Evolutionary conservation across 2,888 invertebrate genomes (phyloP), one percentile per base, ranked within the genome.

Genomic region (Dendrolimus pini): DNA sequence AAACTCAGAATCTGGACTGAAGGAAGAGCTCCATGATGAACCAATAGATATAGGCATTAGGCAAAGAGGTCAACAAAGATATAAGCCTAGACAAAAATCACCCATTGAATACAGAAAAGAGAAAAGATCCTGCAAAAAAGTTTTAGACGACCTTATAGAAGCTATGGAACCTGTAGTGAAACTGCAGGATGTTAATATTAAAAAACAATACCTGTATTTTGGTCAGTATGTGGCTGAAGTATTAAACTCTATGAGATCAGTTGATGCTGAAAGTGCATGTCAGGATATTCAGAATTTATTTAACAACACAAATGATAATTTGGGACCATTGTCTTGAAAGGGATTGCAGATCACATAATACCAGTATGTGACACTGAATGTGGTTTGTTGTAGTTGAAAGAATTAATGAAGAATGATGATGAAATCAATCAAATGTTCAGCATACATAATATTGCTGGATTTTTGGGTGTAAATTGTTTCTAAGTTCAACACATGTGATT

Each of bases 181-280:
- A 30, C 30, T 30, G 30, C 30, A 30, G 1, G 63, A 68, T 12
- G 56, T 59, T 7, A 56, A 63, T 7, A 41, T 57, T 0, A 61
- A 67, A 1, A 64, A 70, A 7, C 75, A 75, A 41, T 87, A 82
- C 60, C 84, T 84, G 83, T 86, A 82, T 56, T 86, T 89, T 41
- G 84, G 89, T 0, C 81, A 77, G 62, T 88, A 89, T 72, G 81
- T 90, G 0, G 75, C 80, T 0, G 87, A 85, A 60, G 69, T 78
- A 57, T 62, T 90, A 3, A 83, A 82, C 58, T 62, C 69, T 52
- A 85, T 90, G 88, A 78, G 77, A 54, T 65, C 71, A 41, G 57
- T 70, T 1, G 83, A 90, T 59, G 82, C 88, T 0, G 66, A 74
- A 13, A 73, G 74, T 64, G 89, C 89, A 0, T 68, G 75, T 56